A percentile compares a stretch with the other conserved stretches of the same genome.
Conservation (phyloP, 1,140 invertebrate species). For the Microplitis demolitor region DNA sequence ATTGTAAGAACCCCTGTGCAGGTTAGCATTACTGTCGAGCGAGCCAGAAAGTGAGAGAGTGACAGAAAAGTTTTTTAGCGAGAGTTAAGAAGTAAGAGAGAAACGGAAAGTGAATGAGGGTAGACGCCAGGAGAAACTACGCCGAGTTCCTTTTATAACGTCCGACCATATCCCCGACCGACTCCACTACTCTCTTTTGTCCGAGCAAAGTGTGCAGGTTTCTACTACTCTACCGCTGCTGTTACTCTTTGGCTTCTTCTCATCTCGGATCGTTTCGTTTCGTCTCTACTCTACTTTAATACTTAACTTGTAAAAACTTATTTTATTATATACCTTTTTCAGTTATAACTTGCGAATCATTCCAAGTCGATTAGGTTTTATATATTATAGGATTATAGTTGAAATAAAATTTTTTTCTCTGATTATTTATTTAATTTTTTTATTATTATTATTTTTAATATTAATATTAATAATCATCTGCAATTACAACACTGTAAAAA, state of each 20-base stretch:
- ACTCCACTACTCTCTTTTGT: conserved; percentile 26
- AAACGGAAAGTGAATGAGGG: background rate
- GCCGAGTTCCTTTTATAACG: conserved; percentile 5
- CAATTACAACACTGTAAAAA: too few species aligned
- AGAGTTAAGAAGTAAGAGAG: background rate
- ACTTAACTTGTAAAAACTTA: background rate
- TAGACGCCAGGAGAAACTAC: background rate
- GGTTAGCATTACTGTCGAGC: background rate
- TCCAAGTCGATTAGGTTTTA: conserved; percentile 14
- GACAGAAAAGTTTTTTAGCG: background rate
- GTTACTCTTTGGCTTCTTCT: conserved; percentile 20
- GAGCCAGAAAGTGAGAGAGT: background rate
- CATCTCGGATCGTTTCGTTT: conserved; percentile 21
- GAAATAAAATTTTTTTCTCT: background rate
- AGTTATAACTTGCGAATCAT: conserved; percentile 14
- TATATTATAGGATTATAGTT: background rate
- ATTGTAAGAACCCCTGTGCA: conserved; percentile 21
- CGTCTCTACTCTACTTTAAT: background rate
- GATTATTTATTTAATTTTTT: background rate
- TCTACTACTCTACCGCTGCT: background rate
- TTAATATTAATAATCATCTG: too few species aligned
- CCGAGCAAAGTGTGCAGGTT: conserved; percentile 20
- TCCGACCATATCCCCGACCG: conserved; percentile 25
- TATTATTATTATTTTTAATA: too few species aligned
- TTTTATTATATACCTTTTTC: background rate